Evolutionary conservation across 2,113 vertebrate species (phyloP), one percentile per base, ranked within the genome.

Genomic region (Actenoides lindsayi): DNA sequence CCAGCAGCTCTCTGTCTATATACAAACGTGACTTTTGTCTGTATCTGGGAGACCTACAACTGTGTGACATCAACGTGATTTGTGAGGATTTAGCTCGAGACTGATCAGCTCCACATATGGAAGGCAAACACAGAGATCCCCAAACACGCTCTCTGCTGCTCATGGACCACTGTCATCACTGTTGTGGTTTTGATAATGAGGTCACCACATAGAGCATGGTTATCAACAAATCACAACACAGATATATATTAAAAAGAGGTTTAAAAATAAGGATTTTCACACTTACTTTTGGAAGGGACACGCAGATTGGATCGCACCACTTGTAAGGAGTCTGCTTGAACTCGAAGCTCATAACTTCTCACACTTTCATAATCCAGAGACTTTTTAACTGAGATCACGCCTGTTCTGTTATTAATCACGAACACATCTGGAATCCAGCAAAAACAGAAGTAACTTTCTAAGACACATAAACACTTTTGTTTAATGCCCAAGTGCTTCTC

Each of bases 261-360:
- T 31, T 10, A 3, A 37, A 37, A 69, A 17, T 4, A 30, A 37
- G n/a, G 27, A 8, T 17, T 82, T 46, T 59, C 4, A 8, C 30
- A 92, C 99, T 99, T 98, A 99, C 99, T 99, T 98, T 99, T 99
- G 70, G 99, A 99, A 87, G 98, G 98, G 76, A 98, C 99, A 3
- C 98, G 97, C 63, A 99, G 97, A 96, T 99, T 99, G 96, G 98
- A 98, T 78, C 98, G 97, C 42, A 99, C 98, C 53, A 99, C 97
- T 46, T 98, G 25, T 84, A 99, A 95, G 7, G 99, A 99, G 94
- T 99, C 99, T 5, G 99, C 99, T 96, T 99, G 99, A 60, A 99
- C 98, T 42, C 98, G 97, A 28, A 99, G 98, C 90, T 98, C 91
- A 2, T 99, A 99, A 68, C 90, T 98, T 70, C 96, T 98, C 83